Evolutionary conservation across 2,797 vertebrate genomes (phyloP).

Genomic region (Halcyon chelicuti): DNA sequence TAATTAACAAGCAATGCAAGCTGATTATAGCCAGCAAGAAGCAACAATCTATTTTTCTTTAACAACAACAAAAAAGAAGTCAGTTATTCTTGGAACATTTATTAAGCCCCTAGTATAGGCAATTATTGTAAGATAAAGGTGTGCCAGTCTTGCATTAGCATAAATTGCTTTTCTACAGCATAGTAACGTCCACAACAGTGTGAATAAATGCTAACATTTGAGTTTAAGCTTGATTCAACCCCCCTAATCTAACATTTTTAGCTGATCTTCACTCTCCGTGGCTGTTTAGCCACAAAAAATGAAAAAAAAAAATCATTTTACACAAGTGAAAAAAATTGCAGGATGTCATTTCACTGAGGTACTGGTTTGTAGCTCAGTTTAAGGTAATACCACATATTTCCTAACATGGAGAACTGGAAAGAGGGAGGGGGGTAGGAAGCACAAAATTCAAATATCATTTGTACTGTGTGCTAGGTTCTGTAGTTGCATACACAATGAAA

Average conservation of each 20-base stretch:
- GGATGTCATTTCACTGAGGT: constrained; percentile 25
- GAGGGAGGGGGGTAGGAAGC: neutral
- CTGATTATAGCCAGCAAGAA: constrained; percentile 37
- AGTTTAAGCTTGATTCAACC: constrained; percentile 40
- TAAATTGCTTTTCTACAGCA: constrained; percentile 68
- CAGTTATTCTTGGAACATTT: constrained; percentile 72
- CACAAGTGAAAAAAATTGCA: neutral
- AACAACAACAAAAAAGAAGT: constrained; percentile 61
- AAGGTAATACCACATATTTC: constrained; percentile 52
- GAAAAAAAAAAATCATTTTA: constrained; percentile 17
- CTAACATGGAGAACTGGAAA: neutral
- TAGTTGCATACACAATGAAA: constrained; percentile 2
- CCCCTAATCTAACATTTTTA: constrained; percentile 23
- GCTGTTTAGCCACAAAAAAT: constrained; percentile 27
- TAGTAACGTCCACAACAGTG: constrained; percentile 29
- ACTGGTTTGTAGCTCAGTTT: constrained; percentile 53
- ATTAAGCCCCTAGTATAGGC: constrained; percentile 71
- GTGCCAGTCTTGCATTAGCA: constrained; percentile 73
- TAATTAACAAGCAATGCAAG: constrained; percentile 55
- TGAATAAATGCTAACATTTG: constrained; percentile 59
- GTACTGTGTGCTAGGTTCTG: neutral
- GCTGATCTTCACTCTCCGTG: constrained; percentile 42
- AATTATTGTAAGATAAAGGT: constrained; percentile 72
- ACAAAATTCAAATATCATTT: neutral
- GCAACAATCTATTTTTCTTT: constrained; percentile 53